These are phyloP conservation scores for Prionailurus viverrinus DNA, from an alignment of 2,113 vertebrate genomes.

Conservation along the genomic window DNA sequence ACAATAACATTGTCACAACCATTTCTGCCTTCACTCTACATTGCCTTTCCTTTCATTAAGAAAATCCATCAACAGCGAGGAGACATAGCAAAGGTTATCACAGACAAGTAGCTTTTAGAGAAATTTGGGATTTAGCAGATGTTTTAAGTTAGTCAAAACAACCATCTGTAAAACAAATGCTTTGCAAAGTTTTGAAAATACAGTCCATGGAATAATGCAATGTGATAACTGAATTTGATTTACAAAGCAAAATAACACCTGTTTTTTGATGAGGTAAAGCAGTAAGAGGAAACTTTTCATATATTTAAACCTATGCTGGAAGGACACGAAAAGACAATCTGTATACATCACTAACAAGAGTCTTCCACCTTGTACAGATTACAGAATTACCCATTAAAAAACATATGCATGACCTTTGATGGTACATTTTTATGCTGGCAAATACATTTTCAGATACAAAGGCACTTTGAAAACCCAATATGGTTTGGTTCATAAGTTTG, in stretches of 20 bases:
- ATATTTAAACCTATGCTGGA: conserved; percentile 75
- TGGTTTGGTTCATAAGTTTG: conserved; percentile 91
- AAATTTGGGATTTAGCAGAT: conserved; percentile 37
- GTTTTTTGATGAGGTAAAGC: conserved; percentile 79
- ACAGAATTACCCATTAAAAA: conserved; percentile 78
- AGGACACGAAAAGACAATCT: conserved; percentile 72
- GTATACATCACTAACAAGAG: conserved; percentile 72
- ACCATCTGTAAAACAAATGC: conserved; percentile 17
- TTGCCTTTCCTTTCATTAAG: conserved; percentile 44
- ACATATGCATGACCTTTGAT: conserved; percentile 75
- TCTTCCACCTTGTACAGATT: conserved; percentile 82
- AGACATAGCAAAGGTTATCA: background rate
- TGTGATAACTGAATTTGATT: conserved; percentile 72
- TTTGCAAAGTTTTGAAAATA: conserved; percentile 78
- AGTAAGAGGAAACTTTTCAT: conserved; percentile 68
- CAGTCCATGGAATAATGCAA: conserved; percentile 71
- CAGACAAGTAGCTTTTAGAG: background rate
- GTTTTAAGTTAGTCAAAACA: conserved; percentile 35
- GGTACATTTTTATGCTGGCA: conserved; percentile 86
- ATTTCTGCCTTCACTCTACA: conserved; percentile 1
- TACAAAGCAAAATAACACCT: conserved; percentile 74
- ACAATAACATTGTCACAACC: conserved; percentile 15
- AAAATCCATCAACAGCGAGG: conserved; percentile 39
- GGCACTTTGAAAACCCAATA: conserved; percentile 94
- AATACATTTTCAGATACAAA: conserved; percentile 88